Evolutionary conservation across 2,113 vertebrate genomes (phyloP), one percentile per base, ranked within the genome.

Genomic region (Columba janthina): DNA sequence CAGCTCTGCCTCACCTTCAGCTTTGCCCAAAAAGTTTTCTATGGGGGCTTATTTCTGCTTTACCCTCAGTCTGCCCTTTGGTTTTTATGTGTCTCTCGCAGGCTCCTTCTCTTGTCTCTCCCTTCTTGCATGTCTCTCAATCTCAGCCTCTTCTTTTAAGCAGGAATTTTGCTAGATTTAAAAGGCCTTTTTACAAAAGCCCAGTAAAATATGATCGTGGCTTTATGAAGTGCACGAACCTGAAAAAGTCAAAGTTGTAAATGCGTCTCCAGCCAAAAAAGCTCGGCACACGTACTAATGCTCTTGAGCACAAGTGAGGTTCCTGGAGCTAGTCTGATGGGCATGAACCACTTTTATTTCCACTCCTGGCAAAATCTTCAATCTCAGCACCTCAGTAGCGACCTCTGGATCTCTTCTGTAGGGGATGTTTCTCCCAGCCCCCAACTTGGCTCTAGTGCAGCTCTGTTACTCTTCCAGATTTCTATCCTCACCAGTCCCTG

Each of bases 201-300:
- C 60, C 21, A 75, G 58, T 92, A 87, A 96, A 94, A 96, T 77
- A 77, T 24, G 73, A 94, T 80, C 34, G 1, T 61, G 40, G 73
- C 76, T 97, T 75, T 85, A 87, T 79, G 94, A 95, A 96, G 29
- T 62, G 38, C 58, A 87, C 0, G 0, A 90, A 72, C 20, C 22
- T 28, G n/a, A 93, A 89, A 65, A 91, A 94, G 58, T 80, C 42
- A 87, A 91, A 88, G 36, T 40, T 8, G 10, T 93, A 95, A 96
- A 93, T 2, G 10, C 4, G 2, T 44, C n/a, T 71, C 57, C 88
- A 85, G 67, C 22, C 15, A 2, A 94, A 89, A 88, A 66, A 72
- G 15, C 13, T 88, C 75, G 54, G 16, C 73, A 65, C 29, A 58
- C 36, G 80, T 60, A 61, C 24, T 54, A 90, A 21, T 58, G 65